A percentile compares a stretch with the other conserved stretches of the same genome.
phyloP scores from a whole-genome alignment of 2,888 invertebrate species.

The Cheilosia pagana region DNA sequence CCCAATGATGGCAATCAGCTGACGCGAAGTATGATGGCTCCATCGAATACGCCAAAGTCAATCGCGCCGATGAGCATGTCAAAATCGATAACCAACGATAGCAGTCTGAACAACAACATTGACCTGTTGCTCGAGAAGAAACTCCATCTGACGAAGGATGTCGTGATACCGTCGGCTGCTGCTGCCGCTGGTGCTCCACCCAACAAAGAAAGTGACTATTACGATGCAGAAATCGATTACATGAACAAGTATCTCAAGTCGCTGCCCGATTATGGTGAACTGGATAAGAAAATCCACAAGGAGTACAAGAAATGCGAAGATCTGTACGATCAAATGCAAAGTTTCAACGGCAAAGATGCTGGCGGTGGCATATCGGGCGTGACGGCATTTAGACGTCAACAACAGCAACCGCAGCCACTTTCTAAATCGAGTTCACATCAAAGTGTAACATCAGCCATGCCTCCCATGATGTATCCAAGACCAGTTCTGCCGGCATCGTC shows the following conservation, averaged over 20 bases:
- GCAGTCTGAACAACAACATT: constrained; percentile 67
- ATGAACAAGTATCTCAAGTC: constrained; percentile 84
- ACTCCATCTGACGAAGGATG: constrained; percentile 68
- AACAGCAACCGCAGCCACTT: constrained; percentile 78
- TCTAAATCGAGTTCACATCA: constrained; percentile 82
- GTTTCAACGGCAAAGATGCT: constrained; percentile 68
- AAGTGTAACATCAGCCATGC: constrained; percentile 76
- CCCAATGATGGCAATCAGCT: constrained; percentile 56
- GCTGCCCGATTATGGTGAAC: constrained; percentile 83
- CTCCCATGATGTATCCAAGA: constrained; percentile 67
- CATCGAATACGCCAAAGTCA: constrained; percentile 44
- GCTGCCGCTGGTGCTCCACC: constrained; percentile 22
- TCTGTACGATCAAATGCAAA: constrained; percentile 82
- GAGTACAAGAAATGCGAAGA: constrained; percentile 83
- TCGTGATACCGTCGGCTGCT: constrained; percentile 49
- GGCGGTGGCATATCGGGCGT: constrained; percentile 15
- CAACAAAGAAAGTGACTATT: constrained; percentile 79
- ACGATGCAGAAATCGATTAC: constrained; percentile 83
- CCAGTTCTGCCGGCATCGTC: constrained; percentile 63
- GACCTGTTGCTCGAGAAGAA: constrained; percentile 69
- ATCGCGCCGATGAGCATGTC: constrained; percentile 51
- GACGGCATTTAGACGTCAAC: constrained; percentile 75
- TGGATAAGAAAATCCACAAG: constrained; percentile 82
- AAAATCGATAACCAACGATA: constrained; percentile 70
- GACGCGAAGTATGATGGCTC: constrained; percentile 64